A percentile compares a stretch with the other conserved stretches of the same genome.
Evolutionary conservation across 2,888 invertebrate genomes (phyloP).

Genomic region (Galerucella calmariensis): DNA sequence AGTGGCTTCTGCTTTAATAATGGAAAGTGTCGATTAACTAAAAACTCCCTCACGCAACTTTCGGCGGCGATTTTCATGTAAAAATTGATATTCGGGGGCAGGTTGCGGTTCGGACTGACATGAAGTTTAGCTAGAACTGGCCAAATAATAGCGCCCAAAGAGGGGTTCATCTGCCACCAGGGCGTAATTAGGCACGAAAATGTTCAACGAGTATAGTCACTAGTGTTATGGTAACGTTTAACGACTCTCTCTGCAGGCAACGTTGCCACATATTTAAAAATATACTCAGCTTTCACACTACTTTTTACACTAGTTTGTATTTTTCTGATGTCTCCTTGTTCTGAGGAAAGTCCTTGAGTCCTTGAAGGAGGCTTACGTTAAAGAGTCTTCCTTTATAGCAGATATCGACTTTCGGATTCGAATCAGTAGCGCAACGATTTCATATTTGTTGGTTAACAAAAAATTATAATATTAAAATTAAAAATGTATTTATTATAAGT

Average conservation of each 20-base stretch:
- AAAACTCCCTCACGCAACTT: slow-evolving; percentile 20
- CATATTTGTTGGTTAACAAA: too few species aligned
- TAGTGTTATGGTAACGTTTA: slow-evolving; percentile 44
- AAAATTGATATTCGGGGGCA: slow-evolving; percentile 30
- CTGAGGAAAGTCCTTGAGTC: too few species aligned
- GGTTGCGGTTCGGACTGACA: slow-evolving; percentile 40
- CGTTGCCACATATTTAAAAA: slow-evolving; percentile 30
- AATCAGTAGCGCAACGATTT: too few species aligned
- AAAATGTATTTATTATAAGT: too few species aligned
- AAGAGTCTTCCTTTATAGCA: too few species aligned
- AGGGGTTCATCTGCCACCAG: slow-evolving; percentile 52
- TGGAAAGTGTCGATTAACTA: slow-evolving; percentile 21
- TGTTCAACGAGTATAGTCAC: slow-evolving; percentile 44
- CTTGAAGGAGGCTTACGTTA: too few species aligned
- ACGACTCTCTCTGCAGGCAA: slow-evolving; percentile 34
- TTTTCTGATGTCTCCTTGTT: too few species aligned
- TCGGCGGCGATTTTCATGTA: slow-evolving; percentile 28
- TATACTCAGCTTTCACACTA: neutral
- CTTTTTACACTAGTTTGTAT: too few species aligned
- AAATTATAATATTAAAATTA: too few species aligned
- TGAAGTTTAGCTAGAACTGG: slow-evolving; percentile 43
- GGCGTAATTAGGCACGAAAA: slow-evolving; percentile 53
- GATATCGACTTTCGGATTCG: too few species aligned
- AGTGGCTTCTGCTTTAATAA: slow-evolving; percentile 3
- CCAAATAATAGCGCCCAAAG: slow-evolving; percentile 45